Percentiles rank a stretch among this genome's conserved stretches.
Conservation (phyloP, 2,888 invertebrate genomes). For the Luperina testacea region DNA sequence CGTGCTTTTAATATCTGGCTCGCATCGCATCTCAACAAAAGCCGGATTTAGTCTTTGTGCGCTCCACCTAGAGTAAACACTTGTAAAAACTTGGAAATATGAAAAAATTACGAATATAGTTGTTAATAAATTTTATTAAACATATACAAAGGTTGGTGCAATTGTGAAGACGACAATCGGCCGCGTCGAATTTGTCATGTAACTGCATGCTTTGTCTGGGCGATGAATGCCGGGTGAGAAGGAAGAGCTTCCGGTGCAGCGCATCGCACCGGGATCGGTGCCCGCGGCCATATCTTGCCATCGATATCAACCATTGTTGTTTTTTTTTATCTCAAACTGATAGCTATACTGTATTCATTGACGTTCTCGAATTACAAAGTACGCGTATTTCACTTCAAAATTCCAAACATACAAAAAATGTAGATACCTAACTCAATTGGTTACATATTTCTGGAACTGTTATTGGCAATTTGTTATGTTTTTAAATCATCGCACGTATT, state of each 20-base stretch:
- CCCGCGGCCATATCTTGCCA: conserved; percentile 85
- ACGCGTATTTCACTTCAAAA: conserved; percentile 45
- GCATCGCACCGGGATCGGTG: conserved; percentile 76
- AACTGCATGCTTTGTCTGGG: conserved; percentile 82
- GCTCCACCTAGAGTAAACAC: conserved; percentile 85
- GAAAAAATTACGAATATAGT: conserved; percentile 66
- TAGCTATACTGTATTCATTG: conserved; percentile 74
- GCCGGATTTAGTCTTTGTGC: conserved; percentile 88
- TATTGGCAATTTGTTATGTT: conserved; percentile 24
- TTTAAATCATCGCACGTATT: conserved; percentile 36
- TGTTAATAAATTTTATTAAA: conserved; percentile 89
- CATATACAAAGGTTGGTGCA: conserved; percentile 78
- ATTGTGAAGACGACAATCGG: conserved; percentile 82
- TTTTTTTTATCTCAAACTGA: conserved; percentile 76
- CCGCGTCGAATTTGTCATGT: conserved; percentile 89
- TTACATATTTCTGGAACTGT: background rate
- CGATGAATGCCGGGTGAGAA: conserved; percentile 84
- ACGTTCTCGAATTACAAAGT: conserved; percentile 68
- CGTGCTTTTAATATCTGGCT: conserved; percentile 89
- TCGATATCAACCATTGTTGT: conserved; percentile 80
- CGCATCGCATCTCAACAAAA: conserved; percentile 81
- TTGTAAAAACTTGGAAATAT: conserved; percentile 80
- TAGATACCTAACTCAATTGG: background rate
- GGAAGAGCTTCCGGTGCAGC: conserved; percentile 87
- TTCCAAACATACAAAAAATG: conserved; percentile 39